Evolutionary conservation across 2,113 vertebrate genomes (phyloP).

Genomic region (Strigops habroptila): DNA sequence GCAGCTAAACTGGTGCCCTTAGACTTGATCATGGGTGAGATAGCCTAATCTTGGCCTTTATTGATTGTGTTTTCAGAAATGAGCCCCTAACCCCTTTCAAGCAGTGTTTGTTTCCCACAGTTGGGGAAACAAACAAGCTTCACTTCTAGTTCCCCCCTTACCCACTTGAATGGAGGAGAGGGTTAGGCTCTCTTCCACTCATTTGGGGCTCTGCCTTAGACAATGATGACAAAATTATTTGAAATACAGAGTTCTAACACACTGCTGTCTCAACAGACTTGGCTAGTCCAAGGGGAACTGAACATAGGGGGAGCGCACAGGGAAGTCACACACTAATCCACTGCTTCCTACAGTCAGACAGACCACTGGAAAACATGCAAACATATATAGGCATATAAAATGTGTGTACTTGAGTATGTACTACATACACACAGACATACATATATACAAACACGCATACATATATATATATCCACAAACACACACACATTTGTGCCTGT

Average conservation of each 20-base stretch:
- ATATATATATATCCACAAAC: background rate
- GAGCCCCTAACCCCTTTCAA: background rate
- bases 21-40: background rate
- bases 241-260: background rate
- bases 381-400: rapidly evolving
- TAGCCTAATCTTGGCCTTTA: background rate
- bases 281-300: background rate
- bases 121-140: background rate
- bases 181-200: background rate
- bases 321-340: background rate
- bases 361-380: background rate
- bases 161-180: background rate
- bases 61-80: background rate
- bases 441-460: rapidly evolving
- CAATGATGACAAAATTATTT: background rate
- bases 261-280: rapidly evolving
- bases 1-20: background rate
- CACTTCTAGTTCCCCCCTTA: background rate
- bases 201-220: background rate
- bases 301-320: rapidly evolving
- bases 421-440: background rate
- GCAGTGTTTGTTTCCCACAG: background rate
- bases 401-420: background rate
- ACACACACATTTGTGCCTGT: background rate
- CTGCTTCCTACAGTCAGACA: background rate